A percentile compares a stretch with the other conserved stretches of the same genome.
Conservation (phyloP, 2,113 vertebrate species). For the Apteryx owenii region DNA sequence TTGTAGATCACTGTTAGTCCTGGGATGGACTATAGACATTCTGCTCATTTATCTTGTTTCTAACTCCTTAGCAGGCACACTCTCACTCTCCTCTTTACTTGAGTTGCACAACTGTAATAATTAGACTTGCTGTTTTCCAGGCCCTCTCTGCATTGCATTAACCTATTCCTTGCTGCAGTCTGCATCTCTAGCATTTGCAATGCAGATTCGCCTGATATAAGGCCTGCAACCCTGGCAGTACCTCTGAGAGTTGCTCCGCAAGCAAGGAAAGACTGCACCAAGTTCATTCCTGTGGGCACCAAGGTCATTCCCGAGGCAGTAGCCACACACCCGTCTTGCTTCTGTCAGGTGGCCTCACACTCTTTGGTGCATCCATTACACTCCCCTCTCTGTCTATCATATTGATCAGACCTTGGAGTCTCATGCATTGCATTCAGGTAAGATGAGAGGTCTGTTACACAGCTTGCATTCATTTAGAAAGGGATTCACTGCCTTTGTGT, state of each 20-base stretch:
- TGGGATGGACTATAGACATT: background rate
- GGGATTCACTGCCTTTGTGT: background rate
- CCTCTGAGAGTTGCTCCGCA: background rate
- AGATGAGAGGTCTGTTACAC: background rate
- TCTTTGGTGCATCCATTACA: background rate
- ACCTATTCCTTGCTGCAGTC: slow-evolving; percentile 19
- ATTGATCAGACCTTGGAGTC: background rate
- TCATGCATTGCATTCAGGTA: background rate
- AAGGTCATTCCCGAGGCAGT: background rate
- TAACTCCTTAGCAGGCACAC: background rate
- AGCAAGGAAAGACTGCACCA: background rate
- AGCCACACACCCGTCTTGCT: background rate
- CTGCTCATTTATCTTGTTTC: background rate
- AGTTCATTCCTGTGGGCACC: background rate
- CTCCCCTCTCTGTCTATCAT: background rate
- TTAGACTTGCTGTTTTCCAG: slow-evolving; percentile 55
- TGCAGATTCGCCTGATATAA: background rate
- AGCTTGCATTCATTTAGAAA: background rate
- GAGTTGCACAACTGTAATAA: slow-evolving; percentile 29
- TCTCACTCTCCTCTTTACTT: slow-evolving; percentile 6
- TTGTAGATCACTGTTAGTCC: background rate
- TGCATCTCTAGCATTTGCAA: slow-evolving; percentile 47
- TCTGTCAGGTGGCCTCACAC: background rate
- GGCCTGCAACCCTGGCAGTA: background rate
- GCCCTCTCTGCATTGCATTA: slow-evolving; percentile 54